phyloP scores from a whole-genome alignment of 2,113 vertebrate genomes.

The Glaucidium brasilianum region DNA sequence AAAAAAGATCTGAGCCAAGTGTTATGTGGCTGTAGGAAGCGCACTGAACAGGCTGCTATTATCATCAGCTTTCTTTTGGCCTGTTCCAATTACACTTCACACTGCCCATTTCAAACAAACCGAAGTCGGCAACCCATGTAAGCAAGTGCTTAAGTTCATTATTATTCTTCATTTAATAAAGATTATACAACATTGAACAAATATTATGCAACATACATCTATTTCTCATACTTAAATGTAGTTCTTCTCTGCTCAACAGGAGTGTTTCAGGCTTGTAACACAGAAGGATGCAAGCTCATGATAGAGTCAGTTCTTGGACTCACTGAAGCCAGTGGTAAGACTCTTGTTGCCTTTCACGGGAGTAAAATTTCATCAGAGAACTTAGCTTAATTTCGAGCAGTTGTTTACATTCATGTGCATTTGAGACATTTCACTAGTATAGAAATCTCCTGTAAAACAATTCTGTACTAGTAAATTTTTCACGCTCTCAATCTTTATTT shows the following conservation, averaged over 20 bases:
- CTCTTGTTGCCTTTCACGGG: not conserved
- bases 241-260: not conserved
- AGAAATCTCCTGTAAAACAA: not conserved
- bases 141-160: not conserved
- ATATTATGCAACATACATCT: not conserved
- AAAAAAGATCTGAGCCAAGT: not conserved
- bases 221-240: not conserved
- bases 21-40: rapidly evolving
- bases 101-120: not conserved
- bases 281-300: not conserved
- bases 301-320: not conserved
- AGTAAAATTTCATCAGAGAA: not conserved
- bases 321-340: not conserved
- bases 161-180: not conserved
- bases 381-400: not conserved
- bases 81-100: not conserved
- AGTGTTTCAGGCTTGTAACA: not conserved
- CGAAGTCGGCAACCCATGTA: not conserved
- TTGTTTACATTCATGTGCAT: not conserved
- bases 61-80: not conserved
- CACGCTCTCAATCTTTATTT: not conserved
- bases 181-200: not conserved
- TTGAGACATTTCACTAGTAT: not conserved
- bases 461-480: not conserved
- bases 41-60: rapidly evolving